Percentiles rank a stretch among this genome's conserved stretches.
These are phyloP conservation scores for Cuniculus paca DNA, from an alignment of 2,797 vertebrate genomes.

Conservation along the genomic window DNA sequence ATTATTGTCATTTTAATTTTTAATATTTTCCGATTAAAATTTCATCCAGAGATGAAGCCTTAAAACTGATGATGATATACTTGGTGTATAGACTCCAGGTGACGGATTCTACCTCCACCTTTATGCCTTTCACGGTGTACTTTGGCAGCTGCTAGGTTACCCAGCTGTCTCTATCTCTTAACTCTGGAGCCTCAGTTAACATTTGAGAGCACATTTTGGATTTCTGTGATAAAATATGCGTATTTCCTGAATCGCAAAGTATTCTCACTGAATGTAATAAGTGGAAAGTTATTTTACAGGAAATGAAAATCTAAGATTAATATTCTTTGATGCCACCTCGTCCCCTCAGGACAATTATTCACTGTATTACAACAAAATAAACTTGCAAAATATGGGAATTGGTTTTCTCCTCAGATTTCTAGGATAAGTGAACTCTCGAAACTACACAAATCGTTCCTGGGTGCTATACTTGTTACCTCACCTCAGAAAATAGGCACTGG, in stretches of 20 bases:
- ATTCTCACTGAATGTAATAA: constrained; percentile 84
- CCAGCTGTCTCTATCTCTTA: background rate
- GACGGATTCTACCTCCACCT: no score
- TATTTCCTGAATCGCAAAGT: constrained; percentile 84
- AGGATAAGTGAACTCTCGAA: constrained; percentile 46
- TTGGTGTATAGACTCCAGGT: background rate
- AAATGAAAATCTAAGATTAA: constrained; percentile 86
- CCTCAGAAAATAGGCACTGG: background rate
- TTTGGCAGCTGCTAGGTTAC: background rate
- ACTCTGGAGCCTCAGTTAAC: constrained; percentile 31
- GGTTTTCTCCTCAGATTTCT: constrained; percentile 64
- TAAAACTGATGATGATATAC: background rate
- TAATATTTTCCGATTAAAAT: constrained; percentile 3
- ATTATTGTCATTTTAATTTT: constrained; percentile 23
- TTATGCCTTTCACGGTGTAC: fast-evolving
- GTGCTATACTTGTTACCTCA: background rate
- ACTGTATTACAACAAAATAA: constrained; percentile 80
- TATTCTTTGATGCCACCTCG: constrained; percentile 78
- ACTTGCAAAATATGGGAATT: constrained; percentile 79
- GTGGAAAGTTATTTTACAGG: constrained; percentile 85
- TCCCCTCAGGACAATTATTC: constrained; percentile 82
- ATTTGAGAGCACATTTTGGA: constrained; percentile 71
- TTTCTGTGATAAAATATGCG: constrained; percentile 84
- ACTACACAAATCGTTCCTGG: background rate
- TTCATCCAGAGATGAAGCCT: background rate